Evolutionary conservation across 2,797 vertebrate species (phyloP).

Genomic region (Chromis chromis): DNA sequence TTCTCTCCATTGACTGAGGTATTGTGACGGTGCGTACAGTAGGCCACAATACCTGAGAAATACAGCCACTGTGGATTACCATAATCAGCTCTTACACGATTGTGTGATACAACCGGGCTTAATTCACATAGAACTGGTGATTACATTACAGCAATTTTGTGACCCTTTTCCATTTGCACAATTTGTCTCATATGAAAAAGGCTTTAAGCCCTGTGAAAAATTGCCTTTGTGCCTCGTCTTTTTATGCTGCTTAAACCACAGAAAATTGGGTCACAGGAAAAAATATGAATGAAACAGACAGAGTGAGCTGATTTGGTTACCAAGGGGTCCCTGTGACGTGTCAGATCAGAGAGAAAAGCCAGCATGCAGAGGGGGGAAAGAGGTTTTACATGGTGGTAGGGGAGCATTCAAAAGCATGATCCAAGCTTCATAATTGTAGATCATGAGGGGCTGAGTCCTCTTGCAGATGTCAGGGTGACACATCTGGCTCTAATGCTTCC

Average conservation of each 20-base stretch:
- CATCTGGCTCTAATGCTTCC: conserved; percentile 45
- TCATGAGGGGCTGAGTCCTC: conserved; percentile 6
- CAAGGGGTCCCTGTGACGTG: conserved; percentile 71
- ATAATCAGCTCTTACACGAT: conserved; percentile 51
- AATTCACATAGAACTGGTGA: conserved; percentile 57
- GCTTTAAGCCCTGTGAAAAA: conserved; percentile 75
- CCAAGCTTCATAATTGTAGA: conserved; percentile 30
- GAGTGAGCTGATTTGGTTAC: conserved; percentile 65
- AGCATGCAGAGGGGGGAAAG: conserved; percentile 17
- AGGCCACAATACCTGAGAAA: conserved; percentile 48
- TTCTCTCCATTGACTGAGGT: neutral
- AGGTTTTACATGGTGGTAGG: conserved; percentile 44
- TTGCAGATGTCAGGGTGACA: conserved; percentile 41
- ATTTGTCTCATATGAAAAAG: conserved; percentile 68
- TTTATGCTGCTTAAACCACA: conserved; percentile 72
- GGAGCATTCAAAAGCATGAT: conserved; percentile 34
- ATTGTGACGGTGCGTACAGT: conserved; percentile 30
- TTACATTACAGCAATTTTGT: conserved; percentile 69
- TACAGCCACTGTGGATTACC: conserved; percentile 44
- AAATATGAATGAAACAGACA: conserved; percentile 78
- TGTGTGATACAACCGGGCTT: conserved; percentile 44
- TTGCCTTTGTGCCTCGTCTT: conserved; percentile 71
- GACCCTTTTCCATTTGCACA: conserved; percentile 68
- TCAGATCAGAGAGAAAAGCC: conserved; percentile 43
- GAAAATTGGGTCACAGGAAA: conserved; percentile 77